Conservation (phyloP, 2,888 invertebrate species). For the Schizaphis graminum region DNA sequence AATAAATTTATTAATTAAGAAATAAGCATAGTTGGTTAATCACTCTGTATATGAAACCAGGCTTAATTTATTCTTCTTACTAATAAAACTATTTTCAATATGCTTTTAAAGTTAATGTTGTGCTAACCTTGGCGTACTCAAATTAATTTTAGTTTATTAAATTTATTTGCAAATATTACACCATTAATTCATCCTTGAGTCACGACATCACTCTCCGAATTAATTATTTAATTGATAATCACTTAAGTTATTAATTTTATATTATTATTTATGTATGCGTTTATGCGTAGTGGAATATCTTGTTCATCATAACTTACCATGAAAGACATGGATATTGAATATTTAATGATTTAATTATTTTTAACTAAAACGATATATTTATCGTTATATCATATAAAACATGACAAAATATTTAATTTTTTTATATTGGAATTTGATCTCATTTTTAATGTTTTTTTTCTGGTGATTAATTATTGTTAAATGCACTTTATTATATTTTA, state of each 20-base stretch:
- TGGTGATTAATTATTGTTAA: not conserved
- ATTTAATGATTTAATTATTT: not conserved
- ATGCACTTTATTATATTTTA: not conserved
- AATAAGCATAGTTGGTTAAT: too few relatives aligned
- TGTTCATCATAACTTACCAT: not conserved
- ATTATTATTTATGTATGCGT: not conserved
- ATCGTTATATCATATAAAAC: not conserved
- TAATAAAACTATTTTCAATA: not conserved
- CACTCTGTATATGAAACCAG: too few relatives aligned
- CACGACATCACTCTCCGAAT: not conserved
- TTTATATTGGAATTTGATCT: not conserved
- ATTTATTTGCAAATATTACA: not conserved
- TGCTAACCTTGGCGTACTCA: not conserved
- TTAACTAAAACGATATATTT: not conserved
- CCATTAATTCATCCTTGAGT: not conserved
- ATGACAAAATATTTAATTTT: not conserved
- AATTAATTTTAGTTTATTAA: not conserved
- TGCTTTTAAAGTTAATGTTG: not conserved
- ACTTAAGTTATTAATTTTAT: not conserved
- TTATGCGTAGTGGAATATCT: not conserved
- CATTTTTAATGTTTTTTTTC: not conserved
- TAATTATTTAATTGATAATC: slow-evolving; percentile 12
- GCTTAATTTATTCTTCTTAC: not conserved
- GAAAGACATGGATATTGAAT: not conserved
- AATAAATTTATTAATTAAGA: too few relatives aligned